A percentile compares a stretch with the other conserved stretches of the same genome.
These are phyloP conservation scores for Drosophila pegasa DNA, from an alignment of 2,888 invertebrate genomes.

Conservation along the genomic window DNA sequence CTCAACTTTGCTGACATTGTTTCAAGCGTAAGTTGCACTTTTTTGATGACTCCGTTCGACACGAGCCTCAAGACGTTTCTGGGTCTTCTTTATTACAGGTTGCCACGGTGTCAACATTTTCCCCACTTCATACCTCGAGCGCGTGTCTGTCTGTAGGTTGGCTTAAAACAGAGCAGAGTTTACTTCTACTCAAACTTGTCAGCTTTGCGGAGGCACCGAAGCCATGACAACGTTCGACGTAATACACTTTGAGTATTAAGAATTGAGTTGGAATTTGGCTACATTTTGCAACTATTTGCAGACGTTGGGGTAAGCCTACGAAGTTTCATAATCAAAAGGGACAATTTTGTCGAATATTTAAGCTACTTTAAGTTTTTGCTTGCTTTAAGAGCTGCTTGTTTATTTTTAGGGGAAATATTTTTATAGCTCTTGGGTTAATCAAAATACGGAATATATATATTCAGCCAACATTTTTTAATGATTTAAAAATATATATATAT, in stretches of 20 bases:
- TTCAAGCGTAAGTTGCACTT: background rate
- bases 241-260: background rate
- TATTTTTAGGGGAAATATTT: too few relatives aligned
- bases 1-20: background rate
- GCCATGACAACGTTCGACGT: background rate
- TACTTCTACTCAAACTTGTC: background rate
- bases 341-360: too few relatives aligned
- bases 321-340: too few relatives aligned
- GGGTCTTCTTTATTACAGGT: conserved; percentile 1
- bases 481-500: too few relatives aligned
- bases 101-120: background rate
- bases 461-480: too few relatives aligned
- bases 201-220: background rate
- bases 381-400: too few relatives aligned
- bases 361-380: too few relatives aligned
- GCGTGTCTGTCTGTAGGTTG: background rate
- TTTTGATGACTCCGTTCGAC: conserved; percentile 4
- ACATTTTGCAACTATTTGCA: too few relatives aligned
- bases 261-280: background rate
- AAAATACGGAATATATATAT: too few relatives aligned
- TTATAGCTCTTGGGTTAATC: too few relatives aligned
- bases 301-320: too few relatives aligned
- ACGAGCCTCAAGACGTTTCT: background rate
- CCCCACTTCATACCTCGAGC: background rate
- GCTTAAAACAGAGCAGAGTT: background rate